phyloP scores from a whole-genome alignment of 2,797 vertebrate genomes.

The Sarcophilus harrisii region DNA sequence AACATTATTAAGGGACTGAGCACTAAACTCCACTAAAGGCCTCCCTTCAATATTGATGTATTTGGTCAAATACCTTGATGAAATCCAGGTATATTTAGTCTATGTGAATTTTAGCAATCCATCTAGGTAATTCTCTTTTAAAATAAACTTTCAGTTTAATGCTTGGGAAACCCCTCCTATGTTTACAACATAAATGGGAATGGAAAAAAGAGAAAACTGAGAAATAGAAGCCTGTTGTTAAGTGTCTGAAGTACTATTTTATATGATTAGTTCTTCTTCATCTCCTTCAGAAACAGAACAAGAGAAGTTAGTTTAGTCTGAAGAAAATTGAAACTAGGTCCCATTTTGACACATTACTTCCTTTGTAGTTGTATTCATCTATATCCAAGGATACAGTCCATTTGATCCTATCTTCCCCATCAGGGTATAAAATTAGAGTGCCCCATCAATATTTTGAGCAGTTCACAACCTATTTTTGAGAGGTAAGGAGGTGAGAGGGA shows the following conservation, averaged over 20 bases:
- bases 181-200: not conserved
- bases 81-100: not conserved
- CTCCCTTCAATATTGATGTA: not conserved
- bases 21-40: not conserved
- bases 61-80: not conserved
- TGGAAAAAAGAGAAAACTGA: constrained; percentile 8
- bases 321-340: not conserved
- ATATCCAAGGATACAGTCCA: not conserved
- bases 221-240: not conserved
- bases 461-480: not conserved
- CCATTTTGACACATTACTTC: not conserved
- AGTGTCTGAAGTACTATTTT: not conserved
- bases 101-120: not conserved
- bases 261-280: not conserved
- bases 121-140: not conserved
- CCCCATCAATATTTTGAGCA: not conserved
- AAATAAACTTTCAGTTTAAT: not conserved
- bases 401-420: not conserved
- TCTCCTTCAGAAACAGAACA: not conserved
- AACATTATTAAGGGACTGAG: not conserved
- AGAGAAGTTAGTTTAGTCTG: not conserved
- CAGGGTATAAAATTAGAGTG: not conserved
- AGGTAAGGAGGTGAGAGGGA: not conserved
- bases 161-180: not conserved
- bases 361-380: not conserved